phyloP scores from a whole-genome alignment of 2,888 invertebrate species.

The Osmoderma eremita region DNA sequence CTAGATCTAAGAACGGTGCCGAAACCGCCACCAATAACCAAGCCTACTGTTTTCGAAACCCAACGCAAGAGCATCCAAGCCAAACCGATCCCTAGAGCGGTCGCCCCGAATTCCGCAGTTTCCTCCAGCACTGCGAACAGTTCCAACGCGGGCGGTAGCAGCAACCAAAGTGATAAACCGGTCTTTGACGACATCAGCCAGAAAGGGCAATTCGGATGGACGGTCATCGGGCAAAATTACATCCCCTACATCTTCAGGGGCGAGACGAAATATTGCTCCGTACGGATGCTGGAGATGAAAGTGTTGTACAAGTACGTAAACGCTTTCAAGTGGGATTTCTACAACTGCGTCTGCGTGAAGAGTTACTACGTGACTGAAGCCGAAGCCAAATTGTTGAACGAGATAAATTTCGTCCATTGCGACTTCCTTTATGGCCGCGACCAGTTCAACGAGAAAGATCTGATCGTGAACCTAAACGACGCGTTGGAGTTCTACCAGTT shows the following conservation, averaged over 20 bases:
- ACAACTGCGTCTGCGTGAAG: constrained; percentile 89
- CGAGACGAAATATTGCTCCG: constrained; percentile 89
- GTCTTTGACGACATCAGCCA: constrained; percentile 77
- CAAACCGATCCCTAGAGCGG: constrained; percentile 18
- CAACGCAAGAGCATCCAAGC: constrained; percentile 7
- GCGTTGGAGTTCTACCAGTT: constrained; percentile 92
- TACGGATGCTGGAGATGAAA: constrained; percentile 92
- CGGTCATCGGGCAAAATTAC: constrained; percentile 83
- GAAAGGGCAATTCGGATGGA: constrained; percentile 91
- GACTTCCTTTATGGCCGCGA: constrained; percentile 90
- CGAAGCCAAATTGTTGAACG: constrained; percentile 89
- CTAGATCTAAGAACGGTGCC: constrained; percentile 17
- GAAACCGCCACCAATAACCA: constrained; percentile 5
- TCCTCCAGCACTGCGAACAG: constrained; percentile 5
- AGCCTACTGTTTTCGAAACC: constrained; percentile 3
- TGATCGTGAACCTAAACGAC: constrained; percentile 88
- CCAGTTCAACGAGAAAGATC: constrained; percentile 86
- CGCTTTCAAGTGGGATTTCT: constrained; percentile 83
- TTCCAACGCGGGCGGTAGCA: background rate
- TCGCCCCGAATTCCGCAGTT: background rate
- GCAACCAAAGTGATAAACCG: constrained; percentile 30
- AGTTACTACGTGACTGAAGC: constrained; percentile 93
- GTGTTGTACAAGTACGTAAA: constrained; percentile 88
- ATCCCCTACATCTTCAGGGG: constrained; percentile 90
- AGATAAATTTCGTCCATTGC: constrained; percentile 93